Base-by-base conservation (phyloP, 2,888 invertebrate species). In the Plebejus argus region DNA sequence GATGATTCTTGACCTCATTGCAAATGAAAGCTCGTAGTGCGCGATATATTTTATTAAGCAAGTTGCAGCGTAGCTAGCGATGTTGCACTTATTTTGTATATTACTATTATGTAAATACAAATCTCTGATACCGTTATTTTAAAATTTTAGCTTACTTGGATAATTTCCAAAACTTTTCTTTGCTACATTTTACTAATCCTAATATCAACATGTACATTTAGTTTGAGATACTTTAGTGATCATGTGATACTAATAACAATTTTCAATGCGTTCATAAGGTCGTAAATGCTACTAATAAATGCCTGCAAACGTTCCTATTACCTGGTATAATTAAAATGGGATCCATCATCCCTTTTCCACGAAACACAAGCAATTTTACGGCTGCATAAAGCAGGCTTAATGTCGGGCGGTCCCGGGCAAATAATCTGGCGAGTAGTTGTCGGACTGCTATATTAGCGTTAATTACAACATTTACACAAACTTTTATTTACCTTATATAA, bases 1-100 rank as follows among this genome's bases (percentile, higher is more conserved):
- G 39, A 77, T 58, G 71, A 77, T 71, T 77, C 71, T 77, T 77
- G 77, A 77, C 77, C 77, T 45, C 35, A 58, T 72, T 77, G 58
- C 58, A 77, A 66, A 71, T 77, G 72, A 71, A 77, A 77, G 77
- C 77, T 56, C 20, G 53, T 53, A n/a, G n/a, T 45, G 56, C 35
- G n/a, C n/a, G n/a, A n/a, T n/a, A 58, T 58, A 20, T 77, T 77
- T 58, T 8, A 56, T 71, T 71, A 72, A 56, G 28, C 33, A 70
- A 28, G 70, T 53, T 66, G 53, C 5, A 18, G 18, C 18, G 18
- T 53, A 53, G 15, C 12, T 5, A 18, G 53, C 18, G 53, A 53
- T 18, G 0, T 53, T 53, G 53, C 15, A 53, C 53, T 53, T 18
- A 18, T 53, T 53, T 53, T 53, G 18, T 53, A 53, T 18, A 18